These are phyloP conservation scores for Diloba caeruleocephala DNA, from an alignment of 2,888 invertebrate species.

Conservation along the genomic window DNA sequence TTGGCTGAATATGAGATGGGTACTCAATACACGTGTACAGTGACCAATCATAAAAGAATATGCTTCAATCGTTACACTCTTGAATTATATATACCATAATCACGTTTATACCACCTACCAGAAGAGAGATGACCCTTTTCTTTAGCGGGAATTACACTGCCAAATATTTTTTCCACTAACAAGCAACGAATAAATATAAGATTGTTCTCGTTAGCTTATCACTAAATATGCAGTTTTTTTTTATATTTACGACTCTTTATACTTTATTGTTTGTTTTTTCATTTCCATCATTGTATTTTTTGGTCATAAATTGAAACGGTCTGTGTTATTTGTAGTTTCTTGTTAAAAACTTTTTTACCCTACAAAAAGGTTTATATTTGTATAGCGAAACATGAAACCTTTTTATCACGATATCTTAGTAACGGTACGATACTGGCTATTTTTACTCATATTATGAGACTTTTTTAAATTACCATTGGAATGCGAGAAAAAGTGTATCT, in stretches of 20 bases:
- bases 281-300: constrained; percentile 13
- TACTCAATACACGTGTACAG: too few species aligned
- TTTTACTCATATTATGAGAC: constrained; percentile 14
- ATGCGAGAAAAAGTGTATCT: constrained; percentile 20
- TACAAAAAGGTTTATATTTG: constrained; percentile 36
- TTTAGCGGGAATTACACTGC: too few species aligned
- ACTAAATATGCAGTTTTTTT: too few species aligned
- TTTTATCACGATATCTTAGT: constrained; percentile 18
- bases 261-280: constrained; percentile 4
- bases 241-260: constrained; percentile 12
- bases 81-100: too few species aligned
- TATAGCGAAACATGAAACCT: constrained; percentile 27
- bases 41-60: too few species aligned
- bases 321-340: constrained; percentile 24
- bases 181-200: too few species aligned
- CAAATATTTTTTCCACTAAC: too few species aligned
- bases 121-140: too few species aligned
- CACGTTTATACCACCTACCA: too few species aligned
- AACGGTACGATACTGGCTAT: constrained; percentile 30
- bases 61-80: too few species aligned
- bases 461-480: constrained; percentile 29
- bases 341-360: constrained; percentile 22
- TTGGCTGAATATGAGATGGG: too few species aligned
- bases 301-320: constrained; percentile 23
- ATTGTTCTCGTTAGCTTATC: too few species aligned